Conservation (phyloP, 2,797 vertebrate genomes). For the Scyliorhinus canicula region DNA sequence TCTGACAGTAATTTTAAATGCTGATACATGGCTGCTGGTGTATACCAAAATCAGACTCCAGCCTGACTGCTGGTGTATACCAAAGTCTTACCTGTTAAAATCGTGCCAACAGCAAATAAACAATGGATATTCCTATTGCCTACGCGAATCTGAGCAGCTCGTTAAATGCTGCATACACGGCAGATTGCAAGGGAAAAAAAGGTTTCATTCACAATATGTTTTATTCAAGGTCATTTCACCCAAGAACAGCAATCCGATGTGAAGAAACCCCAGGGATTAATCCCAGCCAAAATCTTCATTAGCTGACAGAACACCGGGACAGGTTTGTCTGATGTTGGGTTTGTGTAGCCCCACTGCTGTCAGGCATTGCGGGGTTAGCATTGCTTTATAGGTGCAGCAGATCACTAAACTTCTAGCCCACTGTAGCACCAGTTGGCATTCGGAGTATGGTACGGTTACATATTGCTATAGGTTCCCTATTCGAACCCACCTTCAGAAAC, state of each 20-base stretch:
- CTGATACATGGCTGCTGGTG: no score
- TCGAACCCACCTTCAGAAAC: not conserved
- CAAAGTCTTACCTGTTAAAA: not conserved
- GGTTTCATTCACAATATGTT: not conserved
- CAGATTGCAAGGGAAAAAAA: not conserved
- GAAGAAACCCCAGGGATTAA: not conserved
- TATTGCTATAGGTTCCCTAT: not conserved
- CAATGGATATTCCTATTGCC: not conserved
- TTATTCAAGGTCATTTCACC: constrained; percentile 26
- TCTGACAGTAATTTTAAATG: not conserved
- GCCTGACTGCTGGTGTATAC: not conserved
- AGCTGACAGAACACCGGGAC: not conserved
- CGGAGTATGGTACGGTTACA: not conserved
- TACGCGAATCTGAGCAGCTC: not conserved
- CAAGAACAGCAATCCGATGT: not conserved
- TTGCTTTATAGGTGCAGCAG: not conserved
- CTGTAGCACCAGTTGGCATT: not conserved
- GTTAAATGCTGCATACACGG: not conserved
- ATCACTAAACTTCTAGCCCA: not conserved
- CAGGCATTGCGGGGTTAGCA: not conserved
- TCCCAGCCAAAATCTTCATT: not conserved
- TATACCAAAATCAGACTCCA: not conserved
- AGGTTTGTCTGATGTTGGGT: not conserved
- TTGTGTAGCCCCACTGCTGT: not conserved
- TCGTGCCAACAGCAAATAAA: not conserved